Evolutionary conservation across 2,113 vertebrate genomes (phyloP), one percentile per base, ranked within the genome.

Genomic region (Orcinus orca): DNA sequence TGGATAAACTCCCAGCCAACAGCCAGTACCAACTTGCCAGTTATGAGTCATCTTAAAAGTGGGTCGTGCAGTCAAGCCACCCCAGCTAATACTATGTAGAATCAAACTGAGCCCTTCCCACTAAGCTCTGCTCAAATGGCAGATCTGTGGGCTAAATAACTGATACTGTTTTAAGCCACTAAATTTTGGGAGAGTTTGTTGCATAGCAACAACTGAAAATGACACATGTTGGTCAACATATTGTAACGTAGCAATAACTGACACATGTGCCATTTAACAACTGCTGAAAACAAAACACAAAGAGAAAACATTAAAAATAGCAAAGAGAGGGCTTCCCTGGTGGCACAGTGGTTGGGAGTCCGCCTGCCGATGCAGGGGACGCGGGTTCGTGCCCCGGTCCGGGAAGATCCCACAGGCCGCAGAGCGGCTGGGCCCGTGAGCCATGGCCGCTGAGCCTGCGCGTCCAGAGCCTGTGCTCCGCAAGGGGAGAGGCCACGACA

Each of bases 91-190:
- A 11, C 6, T 38, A 53, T 9, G 9, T 53, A 47, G 38, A 29
- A 31, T 13, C 29, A n/a, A 47, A 38, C 0, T 2, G 10, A 84
- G 83, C 6, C 31, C 18, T 90, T 41, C 50, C 44, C 88, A 36
- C 53, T 47, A 73, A 76, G 67, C 41, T 92, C 67, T 33, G 86
- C 89, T 77, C 74, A 90, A 55, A 62, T 10, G 44, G 6, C 31
- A 71, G 67, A 76, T n/a, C 1, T 76, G 55, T 4, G 44, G 9
- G 33, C 31, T 76, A 50, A 60, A 80, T 23, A 26, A 82, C 1
- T 41, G 44, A n/a, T 17, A 17, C 11, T 25, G 15, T 58, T 62
- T 74, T 74, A 77, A 50, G 68, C 36, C 25, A 71, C 63, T 29
- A 15, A 47, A 33, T 41, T 68, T 47, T 33, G 38, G 73, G 53